These are phyloP conservation scores for Rhopalosiphum nymphaeae DNA, from an alignment of 2,888 invertebrate genomes.

Conservation along the genomic window DNA sequence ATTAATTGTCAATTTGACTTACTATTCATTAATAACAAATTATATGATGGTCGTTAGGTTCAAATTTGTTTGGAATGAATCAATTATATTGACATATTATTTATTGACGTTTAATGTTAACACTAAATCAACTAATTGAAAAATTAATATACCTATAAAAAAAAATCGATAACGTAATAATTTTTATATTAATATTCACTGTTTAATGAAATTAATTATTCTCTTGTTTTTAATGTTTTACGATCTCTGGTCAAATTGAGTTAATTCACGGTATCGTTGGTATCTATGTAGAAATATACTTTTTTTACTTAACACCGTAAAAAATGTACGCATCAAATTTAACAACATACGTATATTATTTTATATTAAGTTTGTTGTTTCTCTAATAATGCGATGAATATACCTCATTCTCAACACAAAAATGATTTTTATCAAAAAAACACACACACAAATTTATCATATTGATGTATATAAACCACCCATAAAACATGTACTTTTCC, in stretches of 20 bases:
- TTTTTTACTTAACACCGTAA: neutral
- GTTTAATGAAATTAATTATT: neutral
- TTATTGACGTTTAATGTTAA: neutral
- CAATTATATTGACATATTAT: no score
- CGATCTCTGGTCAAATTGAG: neutral
- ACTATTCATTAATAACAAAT: neutral
- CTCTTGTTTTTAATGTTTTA: neutral
- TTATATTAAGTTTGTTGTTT: neutral
- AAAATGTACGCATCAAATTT: neutral
- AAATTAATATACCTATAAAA: neutral
- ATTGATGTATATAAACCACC: neutral
- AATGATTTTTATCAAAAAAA: neutral
- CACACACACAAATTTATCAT: neutral
- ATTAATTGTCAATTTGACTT: neutral
- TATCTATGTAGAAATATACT: neutral
- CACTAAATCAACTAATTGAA: neutral
- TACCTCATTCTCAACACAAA: neutral
- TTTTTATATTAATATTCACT: no score
- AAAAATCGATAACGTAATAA: neutral
- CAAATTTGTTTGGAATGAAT: no score
- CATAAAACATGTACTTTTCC: neutral
- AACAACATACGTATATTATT: neutral
- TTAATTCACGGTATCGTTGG: neutral
- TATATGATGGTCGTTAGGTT: no score
- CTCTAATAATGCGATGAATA: neutral